Evolutionary conservation across 2,113 vertebrate species (phyloP).

Genomic region (Oriolus oriolus): DNA sequence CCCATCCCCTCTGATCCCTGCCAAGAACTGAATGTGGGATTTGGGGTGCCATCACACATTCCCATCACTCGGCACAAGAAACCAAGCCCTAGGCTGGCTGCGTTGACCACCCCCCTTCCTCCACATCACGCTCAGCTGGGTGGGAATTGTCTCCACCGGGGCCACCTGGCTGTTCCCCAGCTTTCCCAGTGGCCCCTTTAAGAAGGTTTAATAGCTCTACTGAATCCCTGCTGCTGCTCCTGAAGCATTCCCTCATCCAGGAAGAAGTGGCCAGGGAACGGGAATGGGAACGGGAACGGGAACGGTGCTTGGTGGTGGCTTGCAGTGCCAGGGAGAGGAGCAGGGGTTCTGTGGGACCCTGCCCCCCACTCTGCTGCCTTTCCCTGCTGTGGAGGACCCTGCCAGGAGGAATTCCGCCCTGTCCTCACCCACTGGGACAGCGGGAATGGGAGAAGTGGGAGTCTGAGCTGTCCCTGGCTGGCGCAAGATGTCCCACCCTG

Average conservation of each 20-base stretch:
- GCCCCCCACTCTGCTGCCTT: neutral
- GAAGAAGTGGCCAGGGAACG: neutral
- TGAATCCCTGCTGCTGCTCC: neutral
- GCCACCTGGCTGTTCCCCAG: neutral
- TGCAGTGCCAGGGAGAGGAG: fast-evolving
- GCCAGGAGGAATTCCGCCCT: neutral
- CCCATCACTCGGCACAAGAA: neutral
- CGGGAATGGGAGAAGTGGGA: neutral
- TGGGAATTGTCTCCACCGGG: neutral
- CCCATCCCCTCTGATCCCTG: no score
- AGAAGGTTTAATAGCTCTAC: neutral
- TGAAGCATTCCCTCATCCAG: neutral
- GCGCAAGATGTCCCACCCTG: neutral
- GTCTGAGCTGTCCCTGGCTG: neutral
- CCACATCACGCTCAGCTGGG: fast-evolving
- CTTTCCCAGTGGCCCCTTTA: neutral
- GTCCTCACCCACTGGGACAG: neutral
- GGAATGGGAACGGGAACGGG: no score
- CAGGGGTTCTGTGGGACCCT: neutral
- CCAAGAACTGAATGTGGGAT: neutral
- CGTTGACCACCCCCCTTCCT: neutral
- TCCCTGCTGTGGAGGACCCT: fast-evolving
- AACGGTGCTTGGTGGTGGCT: neutral
- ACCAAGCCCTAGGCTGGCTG: neutral
- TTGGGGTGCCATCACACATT: fast-evolving